These are phyloP conservation scores for Drosophila takahashii DNA, from an alignment of 1,140 invertebrate species.

Conservation along the genomic window DNA sequence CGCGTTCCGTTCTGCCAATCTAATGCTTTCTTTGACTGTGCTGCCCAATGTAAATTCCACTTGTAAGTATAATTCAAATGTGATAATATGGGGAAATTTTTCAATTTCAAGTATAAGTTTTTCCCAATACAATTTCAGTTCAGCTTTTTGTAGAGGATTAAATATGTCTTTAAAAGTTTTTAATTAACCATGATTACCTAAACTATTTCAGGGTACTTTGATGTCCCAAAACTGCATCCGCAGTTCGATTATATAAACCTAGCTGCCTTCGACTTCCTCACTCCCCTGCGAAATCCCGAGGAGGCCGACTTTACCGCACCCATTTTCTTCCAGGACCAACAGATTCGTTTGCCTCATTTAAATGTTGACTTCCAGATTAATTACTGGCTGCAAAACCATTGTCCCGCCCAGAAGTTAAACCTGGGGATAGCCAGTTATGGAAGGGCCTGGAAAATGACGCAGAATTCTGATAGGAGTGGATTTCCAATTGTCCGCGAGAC, in stretches of 20 bases:
- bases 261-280: slow-evolving; percentile 92
- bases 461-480: slow-evolving; percentile 89
- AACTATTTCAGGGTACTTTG: slow-evolving; percentile 86
- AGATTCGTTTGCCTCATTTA: slow-evolving; percentile 68
- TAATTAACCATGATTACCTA: no score
- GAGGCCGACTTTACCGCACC: slow-evolving; percentile 91
- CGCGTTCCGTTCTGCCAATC: slow-evolving; percentile 87
- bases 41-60: slow-evolving; percentile 91
- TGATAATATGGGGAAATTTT: no score
- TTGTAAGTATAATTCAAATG: slow-evolving; percentile 85
- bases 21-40: slow-evolving; percentile 88
- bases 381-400: slow-evolving; percentile 88
- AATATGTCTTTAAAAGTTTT: no score
- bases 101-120: no score
- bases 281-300: slow-evolving; percentile 89
- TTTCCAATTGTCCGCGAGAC: slow-evolving; percentile 89
- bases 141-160: no score
- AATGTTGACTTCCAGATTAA: slow-evolving; percentile 88
- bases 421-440: slow-evolving; percentile 93
- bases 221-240: slow-evolving; percentile 89
- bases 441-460: slow-evolving; percentile 92
- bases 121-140: no score
- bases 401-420: slow-evolving; percentile 90
- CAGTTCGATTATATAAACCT: slow-evolving; percentile 92
- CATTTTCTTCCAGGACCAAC: slow-evolving; percentile 86